Evolutionary conservation across 2,888 invertebrate species (phyloP), one percentile per base, ranked within the genome.

Genomic region (Apodemia zela): DNA sequence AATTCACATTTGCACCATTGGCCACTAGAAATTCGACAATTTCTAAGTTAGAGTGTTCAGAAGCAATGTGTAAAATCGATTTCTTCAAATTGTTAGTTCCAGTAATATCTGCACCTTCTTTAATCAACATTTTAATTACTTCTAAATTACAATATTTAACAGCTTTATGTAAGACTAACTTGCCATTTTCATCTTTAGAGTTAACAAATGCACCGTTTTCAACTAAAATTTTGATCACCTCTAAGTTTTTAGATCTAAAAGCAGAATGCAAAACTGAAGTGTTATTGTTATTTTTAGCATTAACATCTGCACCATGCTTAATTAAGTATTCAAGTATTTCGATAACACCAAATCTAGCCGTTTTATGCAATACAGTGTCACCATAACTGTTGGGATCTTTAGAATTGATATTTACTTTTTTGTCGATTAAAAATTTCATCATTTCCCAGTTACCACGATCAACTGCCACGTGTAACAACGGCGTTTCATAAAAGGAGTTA

Each of bases 161-260:
- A 25, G 51, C 51, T 25, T 3, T 13, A 25, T 54, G 25, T 11
- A 54, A 6, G 13, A 25, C 51, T 54, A 25, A 54, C 13, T 15
- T 21, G 2, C 51, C 42, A 25, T 61, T 4, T 13, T 61, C 18
- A 35, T 61, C 61, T 51, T 6, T 29, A 33, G 29, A 13, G n/a
- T 61, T 47, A 35, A 61, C n/a, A 61, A 17, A 6, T n/a, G 61
- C 61, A 33, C 61, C 51, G 51, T 61, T 47, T 11, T 49, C 29
- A 10, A 61, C 3, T 15, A 61, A 33, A 51, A 51, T n/a, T 61
- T 61, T 25, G 35, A 33, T 13, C 11, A 61, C 47, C 10, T 61
- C 17, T 18, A 29, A 33, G 29, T 61, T 47, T 47, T 51, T 17
- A 33, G 29, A 49, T 51, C 1, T 6, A 51, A 29, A 13, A 35